Percentiles rank a stretch among this genome's conserved stretches.
Conservation (phyloP, 2,113 vertebrate species). For the Micronycteris hirsuta region DNA sequence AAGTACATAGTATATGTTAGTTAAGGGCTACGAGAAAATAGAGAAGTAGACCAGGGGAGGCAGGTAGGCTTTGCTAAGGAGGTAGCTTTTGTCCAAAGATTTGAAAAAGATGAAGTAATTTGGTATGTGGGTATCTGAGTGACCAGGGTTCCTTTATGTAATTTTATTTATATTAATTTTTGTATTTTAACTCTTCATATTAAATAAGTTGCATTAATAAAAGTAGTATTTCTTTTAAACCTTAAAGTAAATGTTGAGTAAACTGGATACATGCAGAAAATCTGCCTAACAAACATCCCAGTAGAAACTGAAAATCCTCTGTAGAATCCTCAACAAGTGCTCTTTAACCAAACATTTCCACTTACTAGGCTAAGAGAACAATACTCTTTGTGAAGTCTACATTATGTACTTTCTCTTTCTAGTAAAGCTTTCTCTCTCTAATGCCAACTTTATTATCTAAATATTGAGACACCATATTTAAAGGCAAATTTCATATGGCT, state of each 20-base stretch:
- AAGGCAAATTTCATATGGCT: background rate
- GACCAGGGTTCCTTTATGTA: background rate
- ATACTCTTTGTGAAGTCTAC: background rate
- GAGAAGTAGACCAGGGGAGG: background rate
- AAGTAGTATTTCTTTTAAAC: background rate
- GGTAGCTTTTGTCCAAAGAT: background rate
- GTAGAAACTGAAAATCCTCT: background rate
- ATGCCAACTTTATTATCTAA: background rate
- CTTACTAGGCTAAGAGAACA: background rate
- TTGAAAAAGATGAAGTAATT: background rate
- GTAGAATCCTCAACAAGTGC: background rate
- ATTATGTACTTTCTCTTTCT: background rate
- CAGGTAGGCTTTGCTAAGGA: background rate
- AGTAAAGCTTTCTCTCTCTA: background rate
- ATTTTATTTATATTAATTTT: background rate
- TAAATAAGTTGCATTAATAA: background rate
- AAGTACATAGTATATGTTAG: background rate
- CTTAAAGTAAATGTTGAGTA: background rate
- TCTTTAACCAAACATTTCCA: background rate
- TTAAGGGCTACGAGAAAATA: background rate
- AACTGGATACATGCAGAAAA: background rate
- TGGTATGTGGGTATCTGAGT: background rate
- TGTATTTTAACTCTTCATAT: background rate
- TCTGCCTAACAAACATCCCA: background rate
- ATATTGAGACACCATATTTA: background rate